Conservation (phyloP, 2,888 invertebrate genomes). For the Eupithecia insigniata region DNA sequence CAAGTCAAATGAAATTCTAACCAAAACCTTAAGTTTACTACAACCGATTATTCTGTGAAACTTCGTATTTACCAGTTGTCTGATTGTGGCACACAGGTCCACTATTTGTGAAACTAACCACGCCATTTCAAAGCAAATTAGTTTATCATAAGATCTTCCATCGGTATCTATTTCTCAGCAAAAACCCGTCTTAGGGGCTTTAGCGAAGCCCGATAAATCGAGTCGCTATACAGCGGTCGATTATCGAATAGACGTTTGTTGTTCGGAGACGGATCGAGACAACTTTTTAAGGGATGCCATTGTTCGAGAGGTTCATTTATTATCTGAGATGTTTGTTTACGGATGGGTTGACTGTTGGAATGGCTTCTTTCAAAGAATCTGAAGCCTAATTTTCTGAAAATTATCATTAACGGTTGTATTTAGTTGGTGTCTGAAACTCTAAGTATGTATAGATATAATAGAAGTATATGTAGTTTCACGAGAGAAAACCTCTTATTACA, state of each 20-base stretch:
- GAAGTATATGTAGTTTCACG: too few species aligned
- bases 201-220: constrained; percentile 42
- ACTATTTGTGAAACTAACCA: not conserved
- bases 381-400: not conserved
- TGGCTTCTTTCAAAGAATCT: not conserved
- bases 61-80: too few species aligned
- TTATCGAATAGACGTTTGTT: constrained; percentile 47
- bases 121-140: not conserved
- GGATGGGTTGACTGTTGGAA: not conserved
- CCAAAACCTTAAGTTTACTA: too few species aligned
- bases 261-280: constrained; percentile 42
- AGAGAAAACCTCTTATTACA: not conserved
- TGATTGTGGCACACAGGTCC: too few species aligned
- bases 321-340: constrained; percentile 23
- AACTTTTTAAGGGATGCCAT: constrained; percentile 41
- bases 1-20: too few species aligned
- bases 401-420: not conserved
- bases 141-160: constrained; percentile 13
- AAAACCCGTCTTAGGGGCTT: constrained; percentile 31
- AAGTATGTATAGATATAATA: too few species aligned
- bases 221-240: constrained; percentile 44
- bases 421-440: not conserved
- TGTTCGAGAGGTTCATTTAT: constrained; percentile 34
- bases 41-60: too few species aligned
- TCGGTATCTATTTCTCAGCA: constrained; percentile 18